A percentile compares a stretch with the other conserved stretches of the same genome.
Conservation (phyloP, 1,140 invertebrate species). For the Linepithema humile region DNA sequence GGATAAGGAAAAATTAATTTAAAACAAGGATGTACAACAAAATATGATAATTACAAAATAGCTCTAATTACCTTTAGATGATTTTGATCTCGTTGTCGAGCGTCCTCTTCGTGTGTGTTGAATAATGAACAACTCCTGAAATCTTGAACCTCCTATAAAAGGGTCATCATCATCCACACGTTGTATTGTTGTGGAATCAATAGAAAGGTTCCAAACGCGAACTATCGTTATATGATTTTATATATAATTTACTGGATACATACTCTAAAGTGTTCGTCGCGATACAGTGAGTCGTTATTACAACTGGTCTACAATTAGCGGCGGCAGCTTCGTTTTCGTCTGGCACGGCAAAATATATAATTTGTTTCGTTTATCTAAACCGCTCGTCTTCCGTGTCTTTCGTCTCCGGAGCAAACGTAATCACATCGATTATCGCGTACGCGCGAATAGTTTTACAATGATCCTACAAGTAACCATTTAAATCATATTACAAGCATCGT, state of each 20-base stretch:
- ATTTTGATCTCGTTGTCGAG: not conserved
- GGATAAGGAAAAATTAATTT: too few species aligned
- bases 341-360: conserved; percentile 78
- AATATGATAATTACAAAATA: not conserved
- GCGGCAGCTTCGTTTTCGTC: conserved; percentile 76
- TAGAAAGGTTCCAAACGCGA: too few species aligned
- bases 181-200: not conserved
- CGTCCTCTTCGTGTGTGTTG: not conserved
- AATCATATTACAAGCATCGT: conserved; percentile 59
- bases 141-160: not conserved
- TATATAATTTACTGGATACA: conserved; percentile 79
- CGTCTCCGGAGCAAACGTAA: not conserved
- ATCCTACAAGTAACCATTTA: conserved; percentile 58
- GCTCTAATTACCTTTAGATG: not conserved
- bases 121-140: too few species aligned
- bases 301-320: conserved; percentile 72
- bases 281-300: conserved; percentile 68
- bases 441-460: not conserved
- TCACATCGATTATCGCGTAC: not conserved
- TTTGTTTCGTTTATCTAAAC: conserved; percentile 60
- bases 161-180: not conserved
- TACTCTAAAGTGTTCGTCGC: conserved; percentile 68
- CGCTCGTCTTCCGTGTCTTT: not conserved
- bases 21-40: not conserved
- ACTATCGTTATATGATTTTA: conserved; percentile 68